Conservation (phyloP, 2,888 invertebrate species). For the Mythimna lalbum region DNA sequence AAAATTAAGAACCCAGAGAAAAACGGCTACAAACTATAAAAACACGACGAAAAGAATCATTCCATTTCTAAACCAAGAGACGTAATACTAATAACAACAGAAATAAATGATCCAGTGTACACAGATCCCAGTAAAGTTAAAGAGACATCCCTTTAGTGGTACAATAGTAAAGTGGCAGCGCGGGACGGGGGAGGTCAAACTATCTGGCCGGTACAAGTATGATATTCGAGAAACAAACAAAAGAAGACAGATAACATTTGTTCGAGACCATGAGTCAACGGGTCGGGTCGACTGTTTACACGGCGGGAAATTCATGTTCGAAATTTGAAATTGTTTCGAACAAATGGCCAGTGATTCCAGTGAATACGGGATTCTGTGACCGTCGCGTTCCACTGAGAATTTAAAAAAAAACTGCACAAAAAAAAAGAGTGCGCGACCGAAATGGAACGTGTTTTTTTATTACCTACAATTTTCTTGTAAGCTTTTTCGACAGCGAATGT, state of each 20-base stretch:
- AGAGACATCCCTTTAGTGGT: slow-evolving; percentile 47
- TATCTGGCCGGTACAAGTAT: slow-evolving; percentile 71
- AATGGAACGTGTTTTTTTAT: slow-evolving; percentile 47
- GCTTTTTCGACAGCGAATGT: slow-evolving; percentile 17
- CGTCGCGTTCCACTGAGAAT: slow-evolving; percentile 34
- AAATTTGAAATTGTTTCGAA: slow-evolving; percentile 67
- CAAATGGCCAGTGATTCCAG: slow-evolving; percentile 55
- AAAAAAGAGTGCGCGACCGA: slow-evolving; percentile 1
- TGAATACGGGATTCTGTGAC: slow-evolving; percentile 37
- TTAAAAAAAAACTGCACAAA: slow-evolving; percentile 23
- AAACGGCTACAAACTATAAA: slow-evolving; percentile 52
- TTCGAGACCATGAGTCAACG: slow-evolving; percentile 86
- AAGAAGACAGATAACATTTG: slow-evolving; percentile 89
- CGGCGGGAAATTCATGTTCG: slow-evolving; percentile 73
- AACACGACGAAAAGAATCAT: slow-evolving; percentile 70
- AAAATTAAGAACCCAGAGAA: slow-evolving; percentile 21
- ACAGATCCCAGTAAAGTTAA: slow-evolving; percentile 64
- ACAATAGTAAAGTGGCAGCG: slow-evolving; percentile 31
- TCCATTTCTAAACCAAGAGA: slow-evolving; percentile 72
- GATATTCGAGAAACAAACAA: slow-evolving; percentile 89
- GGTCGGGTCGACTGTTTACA: slow-evolving; percentile 75
- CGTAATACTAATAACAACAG: slow-evolving; percentile 74
- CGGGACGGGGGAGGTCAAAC: slow-evolving; percentile 65
- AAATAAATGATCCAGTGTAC: slow-evolving; percentile 73
- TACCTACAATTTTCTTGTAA: slow-evolving; percentile 24